A percentile compares a stretch with the other conserved stretches of the same genome.
phyloP scores from a whole-genome alignment of 2,113 vertebrate genomes.

The Pogona vitticeps region DNA sequence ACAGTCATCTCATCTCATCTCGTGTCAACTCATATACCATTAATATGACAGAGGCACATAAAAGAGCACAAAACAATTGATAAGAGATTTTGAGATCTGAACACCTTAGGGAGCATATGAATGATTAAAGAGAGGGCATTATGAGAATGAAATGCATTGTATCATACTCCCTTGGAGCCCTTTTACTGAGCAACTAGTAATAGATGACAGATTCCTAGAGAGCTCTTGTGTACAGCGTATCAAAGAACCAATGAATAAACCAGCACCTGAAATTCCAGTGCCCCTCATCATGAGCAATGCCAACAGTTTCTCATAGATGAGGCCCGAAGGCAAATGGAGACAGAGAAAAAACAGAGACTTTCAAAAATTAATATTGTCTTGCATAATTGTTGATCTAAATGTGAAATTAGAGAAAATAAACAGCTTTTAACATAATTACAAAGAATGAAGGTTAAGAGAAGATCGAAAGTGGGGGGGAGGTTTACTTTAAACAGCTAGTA shows the following conservation, averaged over 20 bases:
- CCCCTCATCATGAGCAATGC: not conserved
- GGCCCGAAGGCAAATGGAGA: not conserved
- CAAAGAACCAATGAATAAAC: constrained; percentile 32
- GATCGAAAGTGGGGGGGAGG: no score
- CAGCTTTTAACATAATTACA: no score
- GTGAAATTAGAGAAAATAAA: no score
- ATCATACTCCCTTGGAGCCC: constrained; percentile 31
- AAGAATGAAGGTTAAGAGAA: no score
- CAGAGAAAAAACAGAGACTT: no score
- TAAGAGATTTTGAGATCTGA: constrained; percentile 10
- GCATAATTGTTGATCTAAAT: no score
- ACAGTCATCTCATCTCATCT: no score
- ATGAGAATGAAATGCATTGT: constrained; percentile 38
- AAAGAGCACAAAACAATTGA: constrained; percentile 13
- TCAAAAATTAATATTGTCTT: no score
- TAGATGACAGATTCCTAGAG: not conserved
- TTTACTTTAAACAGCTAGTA: no score
- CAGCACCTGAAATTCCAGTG: constrained; percentile 12
- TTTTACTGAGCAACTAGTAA: constrained; percentile 18
- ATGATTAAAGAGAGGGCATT: constrained; percentile 40
- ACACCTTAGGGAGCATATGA: not conserved
- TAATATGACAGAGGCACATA: no score
- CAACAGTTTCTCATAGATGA: not conserved
- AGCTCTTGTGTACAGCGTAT: not conserved
- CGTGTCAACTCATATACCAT: not conserved